These are phyloP conservation scores for Distichodus sexfasciatus DNA, from an alignment of 2,797 vertebrate species.

Conservation along the genomic window DNA sequence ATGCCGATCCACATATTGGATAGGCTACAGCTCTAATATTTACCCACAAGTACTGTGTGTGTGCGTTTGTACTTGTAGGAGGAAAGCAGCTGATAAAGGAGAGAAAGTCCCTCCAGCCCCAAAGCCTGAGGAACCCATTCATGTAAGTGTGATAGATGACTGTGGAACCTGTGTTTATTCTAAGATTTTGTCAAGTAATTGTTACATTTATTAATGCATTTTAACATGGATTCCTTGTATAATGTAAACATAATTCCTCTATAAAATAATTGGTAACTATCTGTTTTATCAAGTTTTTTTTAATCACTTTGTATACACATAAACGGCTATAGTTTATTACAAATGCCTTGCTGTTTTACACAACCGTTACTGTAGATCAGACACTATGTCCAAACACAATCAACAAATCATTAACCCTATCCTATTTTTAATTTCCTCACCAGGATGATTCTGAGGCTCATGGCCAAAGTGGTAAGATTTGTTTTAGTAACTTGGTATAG, in stretches of 20 bases:
- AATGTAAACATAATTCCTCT: too few species aligned
- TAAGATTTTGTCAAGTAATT: not conserved
- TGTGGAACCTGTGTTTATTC: not conserved
- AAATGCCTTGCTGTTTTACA: too few species aligned
- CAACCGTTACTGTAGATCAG: too few species aligned
- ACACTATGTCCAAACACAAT: too few species aligned
- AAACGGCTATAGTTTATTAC: not conserved
- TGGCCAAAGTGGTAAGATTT: slow-evolving; percentile 70
- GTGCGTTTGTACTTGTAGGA: slow-evolving; percentile 57
- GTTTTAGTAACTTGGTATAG: not conserved
- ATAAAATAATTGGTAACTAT: too few species aligned
- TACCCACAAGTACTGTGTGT: too few species aligned
- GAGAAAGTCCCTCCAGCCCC: slow-evolving; percentile 65
- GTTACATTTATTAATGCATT: not conserved
- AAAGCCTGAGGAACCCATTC: slow-evolving; percentile 67
- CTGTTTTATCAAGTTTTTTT: not conserved
- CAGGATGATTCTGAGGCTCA: slow-evolving; percentile 82
- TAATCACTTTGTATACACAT: not conserved
- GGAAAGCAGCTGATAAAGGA: slow-evolving; percentile 74
- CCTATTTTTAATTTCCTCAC: slow-evolving; percentile 39
- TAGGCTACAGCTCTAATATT: too few species aligned
- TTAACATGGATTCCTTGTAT: too few species aligned
- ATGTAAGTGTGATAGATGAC: slow-evolving; percentile 56
- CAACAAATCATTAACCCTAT: too few species aligned
- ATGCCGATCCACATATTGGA: too few species aligned